A percentile compares a stretch with the other conserved stretches of the same genome.
These are phyloP conservation scores for Hyaena hyaena DNA, from an alignment of 2,113 vertebrate species.

Conservation along the genomic window DNA sequence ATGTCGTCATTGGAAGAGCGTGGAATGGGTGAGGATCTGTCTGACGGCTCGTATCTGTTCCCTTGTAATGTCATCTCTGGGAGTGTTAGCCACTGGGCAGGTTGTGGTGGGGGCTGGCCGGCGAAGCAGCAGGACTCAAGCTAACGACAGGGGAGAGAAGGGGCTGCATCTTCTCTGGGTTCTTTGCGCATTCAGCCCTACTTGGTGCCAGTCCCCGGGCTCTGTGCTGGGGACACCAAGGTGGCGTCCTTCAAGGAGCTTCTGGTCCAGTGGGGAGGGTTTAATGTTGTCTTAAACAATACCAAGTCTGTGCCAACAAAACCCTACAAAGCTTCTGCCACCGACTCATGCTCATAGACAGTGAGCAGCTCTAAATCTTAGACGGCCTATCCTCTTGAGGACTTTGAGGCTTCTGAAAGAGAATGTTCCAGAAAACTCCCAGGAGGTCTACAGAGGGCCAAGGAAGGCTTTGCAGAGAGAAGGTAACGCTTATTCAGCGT, in stretches of 20 bases:
- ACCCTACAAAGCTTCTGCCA: neutral
- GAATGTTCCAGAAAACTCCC: neutral
- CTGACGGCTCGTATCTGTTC: neutral
- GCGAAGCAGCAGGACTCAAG: neutral
- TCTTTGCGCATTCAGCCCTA: neutral
- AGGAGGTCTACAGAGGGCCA: neutral
- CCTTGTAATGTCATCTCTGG: neutral
- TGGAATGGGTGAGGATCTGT: neutral
- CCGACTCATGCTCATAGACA: neutral
- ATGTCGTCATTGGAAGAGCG: neutral
- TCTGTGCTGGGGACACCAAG: neutral
- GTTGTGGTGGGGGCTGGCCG: neutral
- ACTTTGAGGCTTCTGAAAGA: neutral
- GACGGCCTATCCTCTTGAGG: neutral
- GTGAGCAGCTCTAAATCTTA: neutral
- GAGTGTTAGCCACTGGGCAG: neutral
- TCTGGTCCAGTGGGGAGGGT: neutral
- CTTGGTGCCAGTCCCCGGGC: neutral
- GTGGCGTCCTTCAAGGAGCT: neutral
- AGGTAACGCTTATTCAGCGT: neutral
- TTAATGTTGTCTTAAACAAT: neutral
- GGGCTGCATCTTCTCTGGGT: neutral
- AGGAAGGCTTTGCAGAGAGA: neutral
- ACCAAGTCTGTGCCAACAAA: neutral
- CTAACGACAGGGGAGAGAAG: neutral